Base-by-base conservation (phyloP, 2,797 vertebrate species). In the Distichodus sexfasciatus region DNA sequence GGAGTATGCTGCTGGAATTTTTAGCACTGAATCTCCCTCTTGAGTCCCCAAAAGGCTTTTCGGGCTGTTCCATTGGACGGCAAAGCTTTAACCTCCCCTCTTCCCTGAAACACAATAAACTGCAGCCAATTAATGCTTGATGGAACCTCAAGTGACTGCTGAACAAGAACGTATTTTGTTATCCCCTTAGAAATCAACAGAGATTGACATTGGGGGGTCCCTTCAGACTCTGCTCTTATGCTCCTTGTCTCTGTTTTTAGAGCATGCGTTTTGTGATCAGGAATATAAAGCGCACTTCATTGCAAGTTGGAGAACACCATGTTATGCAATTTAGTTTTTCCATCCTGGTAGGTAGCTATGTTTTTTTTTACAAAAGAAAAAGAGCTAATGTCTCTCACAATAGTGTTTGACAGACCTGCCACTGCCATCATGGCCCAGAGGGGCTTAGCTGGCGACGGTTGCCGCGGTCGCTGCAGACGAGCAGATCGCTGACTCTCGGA, bases 111-210 rank as follows among this genome's bases (percentile, higher is more conserved):
- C 71, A 40, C 60, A 77, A 76, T 62, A 67, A 33, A 24, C 66
- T 68, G 69, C 54, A 74, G 75, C 84, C 81, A 85, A 85, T 87
- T 86, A 84, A 76, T 79, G 77, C 66, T 68, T 81, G 85, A 79
- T 75, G 77, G 74, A 75, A 70, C 69, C 79, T 83, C 80, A 80
- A 83, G 84, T 64, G 76, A 76, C 76, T 78, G 72, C 79, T 80
- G 77, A 75, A 57, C 33, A 44, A 60, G 53, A n/a, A 54, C 23
- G 55, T 65, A 43, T 59, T 51, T 69, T 62, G 33, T 24, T 43
- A 43, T 54, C 62, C 28, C 44, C 71, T 58, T 46, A 17, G 46
- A 72, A 65, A 64, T 40, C 26, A 46, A 44, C 21, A 5, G 33
- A 64, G 75, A 75, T 75, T 48, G 66, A 70, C 33, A 12, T 55